phyloP scores from a whole-genome alignment of 2,888 invertebrate species.

The Latrodectus elegans region DNA sequence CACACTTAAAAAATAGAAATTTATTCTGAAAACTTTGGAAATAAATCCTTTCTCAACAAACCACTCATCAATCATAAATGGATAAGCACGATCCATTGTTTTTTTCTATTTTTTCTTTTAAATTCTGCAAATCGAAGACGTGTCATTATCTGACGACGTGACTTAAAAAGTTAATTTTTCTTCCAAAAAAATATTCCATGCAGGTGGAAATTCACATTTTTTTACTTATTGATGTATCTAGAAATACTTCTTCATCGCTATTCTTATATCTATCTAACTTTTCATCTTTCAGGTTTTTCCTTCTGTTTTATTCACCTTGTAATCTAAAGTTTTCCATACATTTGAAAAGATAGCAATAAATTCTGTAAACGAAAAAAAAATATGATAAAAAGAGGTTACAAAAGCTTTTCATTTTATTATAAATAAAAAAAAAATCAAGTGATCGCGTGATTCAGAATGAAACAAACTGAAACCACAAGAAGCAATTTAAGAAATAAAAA shows the following conservation, averaged over 20 bases:
- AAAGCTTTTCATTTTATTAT: constrained; percentile 50
- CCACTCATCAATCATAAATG: constrained; percentile 41
- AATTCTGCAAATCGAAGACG: constrained; percentile 48
- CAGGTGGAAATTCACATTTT: background rate
- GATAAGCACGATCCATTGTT: constrained; percentile 15
- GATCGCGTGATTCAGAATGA: constrained; percentile 40
- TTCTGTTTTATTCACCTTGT: background rate
- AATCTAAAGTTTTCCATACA: background rate
- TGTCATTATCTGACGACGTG: constrained; percentile 43
- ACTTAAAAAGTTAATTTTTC: constrained; percentile 59
- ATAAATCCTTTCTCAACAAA: too few species aligned
- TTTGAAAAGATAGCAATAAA: background rate
- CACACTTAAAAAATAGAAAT: too few species aligned
- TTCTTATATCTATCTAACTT: constrained; percentile 12
- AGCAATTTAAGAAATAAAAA: constrained; percentile 57
- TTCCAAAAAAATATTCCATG: constrained; percentile 17
- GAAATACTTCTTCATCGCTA: constrained; percentile 31
- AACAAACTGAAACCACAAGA: constrained; percentile 38
- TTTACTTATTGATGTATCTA: constrained; percentile 9
- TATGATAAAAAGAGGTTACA: background rate
- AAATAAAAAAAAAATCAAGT: constrained; percentile 6
- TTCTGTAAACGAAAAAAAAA: background rate
- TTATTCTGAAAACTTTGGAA: too few species aligned
- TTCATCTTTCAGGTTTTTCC: constrained; percentile 29
- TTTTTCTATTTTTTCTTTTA: constrained; percentile 15